phyloP scores from a whole-genome alignment of 2,797 vertebrate genomes.

The Dendrocincla tyrannina region DNA sequence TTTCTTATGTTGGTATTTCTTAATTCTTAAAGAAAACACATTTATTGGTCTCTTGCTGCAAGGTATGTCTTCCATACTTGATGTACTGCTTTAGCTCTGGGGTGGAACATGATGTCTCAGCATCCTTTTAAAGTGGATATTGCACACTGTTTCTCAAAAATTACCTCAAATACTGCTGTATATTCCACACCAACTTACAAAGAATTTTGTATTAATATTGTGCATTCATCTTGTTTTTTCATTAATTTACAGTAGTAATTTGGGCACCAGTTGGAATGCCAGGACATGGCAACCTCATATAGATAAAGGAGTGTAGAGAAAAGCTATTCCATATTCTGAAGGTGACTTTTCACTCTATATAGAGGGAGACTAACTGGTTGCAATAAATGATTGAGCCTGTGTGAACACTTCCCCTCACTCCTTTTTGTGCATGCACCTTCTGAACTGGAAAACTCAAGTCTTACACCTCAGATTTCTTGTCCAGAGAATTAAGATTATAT shows the following conservation, averaged over 20 bases:
- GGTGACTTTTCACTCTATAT: neutral
- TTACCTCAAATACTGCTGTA: neutral
- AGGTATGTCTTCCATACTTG: neutral
- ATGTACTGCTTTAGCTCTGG: neutral
- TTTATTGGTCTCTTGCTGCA: neutral
- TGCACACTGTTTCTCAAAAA: neutral
- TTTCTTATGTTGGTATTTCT: neutral
- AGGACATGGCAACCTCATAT: neutral
- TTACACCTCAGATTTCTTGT: neutral
- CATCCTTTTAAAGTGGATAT: neutral
- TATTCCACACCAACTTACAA: neutral
- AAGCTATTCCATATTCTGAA: neutral
- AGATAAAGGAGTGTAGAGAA: neutral
- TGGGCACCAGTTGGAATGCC: neutral
- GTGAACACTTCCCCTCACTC: neutral
- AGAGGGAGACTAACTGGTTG: neutral
- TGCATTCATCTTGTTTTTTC: neutral
- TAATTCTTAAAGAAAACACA: neutral
- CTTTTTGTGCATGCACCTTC: neutral
- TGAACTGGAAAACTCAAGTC: neutral
- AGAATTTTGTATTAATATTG: neutral
- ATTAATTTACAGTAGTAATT: neutral
- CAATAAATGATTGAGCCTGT: neutral
- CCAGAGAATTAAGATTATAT: neutral
- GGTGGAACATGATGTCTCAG: neutral